These are phyloP conservation scores for Heteromyza rotundicornis DNA, from an alignment of 2,888 invertebrate genomes.

Conservation along the genomic window DNA sequence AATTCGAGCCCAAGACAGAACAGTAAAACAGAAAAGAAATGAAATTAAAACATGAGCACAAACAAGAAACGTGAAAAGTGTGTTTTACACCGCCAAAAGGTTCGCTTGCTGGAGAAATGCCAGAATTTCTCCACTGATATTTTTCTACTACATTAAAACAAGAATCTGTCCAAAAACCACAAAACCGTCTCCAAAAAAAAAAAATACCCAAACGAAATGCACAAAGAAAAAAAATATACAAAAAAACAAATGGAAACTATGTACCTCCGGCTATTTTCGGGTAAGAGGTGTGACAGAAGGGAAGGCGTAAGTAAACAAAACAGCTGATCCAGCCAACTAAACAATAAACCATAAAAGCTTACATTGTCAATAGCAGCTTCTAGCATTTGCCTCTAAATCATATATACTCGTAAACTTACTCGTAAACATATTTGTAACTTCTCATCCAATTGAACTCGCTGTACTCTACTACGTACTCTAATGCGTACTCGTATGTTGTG, in stretches of 20 bases:
- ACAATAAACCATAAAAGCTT: not conserved
- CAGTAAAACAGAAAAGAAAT: constrained; percentile 8
- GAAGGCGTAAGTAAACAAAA: not conserved
- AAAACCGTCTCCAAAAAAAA: not conserved
- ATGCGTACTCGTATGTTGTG: not conserved
- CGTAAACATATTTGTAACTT: constrained; percentile 19
- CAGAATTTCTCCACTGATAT: constrained; percentile 49
- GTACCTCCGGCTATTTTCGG: too few species aligned
- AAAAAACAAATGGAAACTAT: too few species aligned
- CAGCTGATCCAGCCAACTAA: too few species aligned
- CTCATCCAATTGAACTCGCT: constrained; percentile 61
- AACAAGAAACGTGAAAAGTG: constrained; percentile 23
- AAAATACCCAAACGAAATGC: constrained; percentile 3
- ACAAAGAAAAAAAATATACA: not conserved
- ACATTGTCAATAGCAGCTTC: not conserved
- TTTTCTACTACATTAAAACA: constrained; percentile 60
- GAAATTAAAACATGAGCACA: not conserved
- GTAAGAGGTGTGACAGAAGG: too few species aligned
- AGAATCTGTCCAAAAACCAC: constrained; percentile 58
- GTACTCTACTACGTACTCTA: constrained; percentile 22
- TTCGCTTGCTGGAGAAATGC: constrained; percentile 44
- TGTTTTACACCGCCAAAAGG: constrained; percentile 58
- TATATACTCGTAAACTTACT: not conserved
- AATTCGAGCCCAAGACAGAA: not conserved
- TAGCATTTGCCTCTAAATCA: too few species aligned